phyloP scores from a whole-genome alignment of 2,888 invertebrate genomes.

The Yponomeuta plumbellus region DNA sequence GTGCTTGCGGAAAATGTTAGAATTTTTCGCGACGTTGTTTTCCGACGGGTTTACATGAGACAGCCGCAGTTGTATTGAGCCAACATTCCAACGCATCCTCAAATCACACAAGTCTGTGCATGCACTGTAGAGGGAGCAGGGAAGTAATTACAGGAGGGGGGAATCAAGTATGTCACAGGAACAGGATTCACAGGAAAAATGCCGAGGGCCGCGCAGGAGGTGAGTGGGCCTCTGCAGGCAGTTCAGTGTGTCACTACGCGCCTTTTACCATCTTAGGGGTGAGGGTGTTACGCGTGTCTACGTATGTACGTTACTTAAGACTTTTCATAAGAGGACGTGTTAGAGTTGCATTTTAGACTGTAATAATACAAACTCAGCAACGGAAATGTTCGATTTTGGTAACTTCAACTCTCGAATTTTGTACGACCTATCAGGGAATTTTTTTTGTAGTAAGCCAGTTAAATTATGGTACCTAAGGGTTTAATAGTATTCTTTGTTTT shows the following conservation, averaged over 20 bases:
- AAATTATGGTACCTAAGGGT: too few species aligned
- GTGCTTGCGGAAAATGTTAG: too few species aligned
- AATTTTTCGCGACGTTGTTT: too few species aligned
- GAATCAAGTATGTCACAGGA: constrained; percentile 73
- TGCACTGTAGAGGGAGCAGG: constrained; percentile 3
- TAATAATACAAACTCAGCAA: too few species aligned
- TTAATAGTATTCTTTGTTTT: too few species aligned
- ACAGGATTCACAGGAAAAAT: constrained; percentile 71
- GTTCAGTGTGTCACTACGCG: constrained; percentile 73
- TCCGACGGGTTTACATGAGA: too few species aligned
- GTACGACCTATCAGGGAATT: too few species aligned
- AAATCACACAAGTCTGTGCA: background rate
- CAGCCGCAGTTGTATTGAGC: background rate
- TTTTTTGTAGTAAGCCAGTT: too few species aligned
- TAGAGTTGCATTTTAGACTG: too few species aligned
- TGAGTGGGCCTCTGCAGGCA: constrained; percentile 71
- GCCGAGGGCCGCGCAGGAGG: constrained; percentile 62
- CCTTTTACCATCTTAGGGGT: constrained; percentile 39
- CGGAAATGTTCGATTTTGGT: too few species aligned
- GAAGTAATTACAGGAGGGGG: constrained; percentile 68
- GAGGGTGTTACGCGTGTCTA: background rate
- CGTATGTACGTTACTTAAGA: background rate
- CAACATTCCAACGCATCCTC: background rate
- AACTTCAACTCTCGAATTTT: too few species aligned
- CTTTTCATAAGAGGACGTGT: background rate